Base-by-base conservation (phyloP, 2,113 vertebrate genomes). In the Willisornis vidua region DNA sequence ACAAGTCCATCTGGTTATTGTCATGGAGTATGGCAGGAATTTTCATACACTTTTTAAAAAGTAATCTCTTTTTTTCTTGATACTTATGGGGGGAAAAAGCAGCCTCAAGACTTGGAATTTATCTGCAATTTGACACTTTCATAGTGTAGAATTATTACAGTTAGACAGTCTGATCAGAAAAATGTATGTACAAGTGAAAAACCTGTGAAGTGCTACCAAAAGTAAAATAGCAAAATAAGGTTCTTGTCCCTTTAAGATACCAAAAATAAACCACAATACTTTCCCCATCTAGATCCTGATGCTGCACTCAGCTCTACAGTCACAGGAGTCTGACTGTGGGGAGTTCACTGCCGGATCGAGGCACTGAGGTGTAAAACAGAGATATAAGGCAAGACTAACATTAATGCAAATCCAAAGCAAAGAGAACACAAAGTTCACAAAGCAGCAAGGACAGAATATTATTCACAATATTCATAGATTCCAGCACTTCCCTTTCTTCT, bases 301-400 rank as follows among this genome's bases (percentile, higher is more conserved):
- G 35, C 58, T 90, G 89, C 67, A 73, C 48, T 88, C 74, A 63
- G 91, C 88, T 75, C 59, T 43, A 71, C 68, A 81, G 82, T 93
- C 85, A 95, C 79, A 86, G 79, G 73, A 90, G 68, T 68, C 83
- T 78, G 68, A 92, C 79, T 94, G 85, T 84, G 80, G 52, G 57
- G 68, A 90, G 76, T 41, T 95, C 79, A 86, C 37, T 85, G 92
- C 85, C 0, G 10, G 78, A 88, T 74, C 3, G 3, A 93, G 59
- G 85, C 92, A 90, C 52, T 93, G 93, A 92, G 87, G 90, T 95
- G 94, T 93, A 92, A 96, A 94, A 90, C 7, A 92, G 79, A 94
- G 93, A 94, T 87, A 90, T 94, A 96, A 92, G 75, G 85, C 90
- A 90, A 84, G 75, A 45, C 65, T 43, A 96, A 92, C 68, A 52